Conservation (phyloP, 2,797 vertebrate genomes). For the Numenius phaeopus region DNA sequence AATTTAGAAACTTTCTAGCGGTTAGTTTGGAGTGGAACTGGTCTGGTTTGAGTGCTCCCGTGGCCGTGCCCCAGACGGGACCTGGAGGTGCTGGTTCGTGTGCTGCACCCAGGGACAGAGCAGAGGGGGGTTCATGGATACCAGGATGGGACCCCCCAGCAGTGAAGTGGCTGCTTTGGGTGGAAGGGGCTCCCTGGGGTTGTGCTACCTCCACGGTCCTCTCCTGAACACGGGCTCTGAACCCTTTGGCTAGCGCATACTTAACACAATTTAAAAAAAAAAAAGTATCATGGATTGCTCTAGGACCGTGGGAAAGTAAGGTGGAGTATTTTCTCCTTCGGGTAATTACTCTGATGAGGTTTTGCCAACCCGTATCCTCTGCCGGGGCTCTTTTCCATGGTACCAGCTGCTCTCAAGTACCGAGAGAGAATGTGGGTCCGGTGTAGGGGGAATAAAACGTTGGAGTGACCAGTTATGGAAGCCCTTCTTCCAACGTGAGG, state of each 20-base stretch:
- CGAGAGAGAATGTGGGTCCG: background rate
- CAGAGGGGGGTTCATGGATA: background rate
- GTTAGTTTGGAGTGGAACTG: background rate
- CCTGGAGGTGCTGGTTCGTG: background rate
- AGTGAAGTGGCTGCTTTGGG: background rate
- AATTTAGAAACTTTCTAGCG: background rate
- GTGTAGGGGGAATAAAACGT: background rate
- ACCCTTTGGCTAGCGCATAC: background rate
- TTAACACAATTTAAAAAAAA: background rate
- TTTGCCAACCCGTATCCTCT: background rate
- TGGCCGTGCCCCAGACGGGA: background rate
- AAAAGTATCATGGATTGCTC: background rate
- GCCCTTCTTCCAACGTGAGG: background rate
- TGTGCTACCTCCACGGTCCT: background rate
- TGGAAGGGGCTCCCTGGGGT: background rate
- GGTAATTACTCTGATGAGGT: background rate
- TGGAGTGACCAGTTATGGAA: fast-evolving
- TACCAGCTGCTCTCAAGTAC: background rate
- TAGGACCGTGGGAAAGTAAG: background rate
- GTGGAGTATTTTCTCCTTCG: background rate
- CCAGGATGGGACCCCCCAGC: background rate
- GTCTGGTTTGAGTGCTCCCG: background rate
- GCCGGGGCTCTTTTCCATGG: background rate
- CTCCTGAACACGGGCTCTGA: background rate
- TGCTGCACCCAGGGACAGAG: fast-evolving